These are phyloP conservation scores for Tupaia chinensis DNA, from an alignment of 2,113 vertebrate species.

Conservation along the genomic window DNA sequence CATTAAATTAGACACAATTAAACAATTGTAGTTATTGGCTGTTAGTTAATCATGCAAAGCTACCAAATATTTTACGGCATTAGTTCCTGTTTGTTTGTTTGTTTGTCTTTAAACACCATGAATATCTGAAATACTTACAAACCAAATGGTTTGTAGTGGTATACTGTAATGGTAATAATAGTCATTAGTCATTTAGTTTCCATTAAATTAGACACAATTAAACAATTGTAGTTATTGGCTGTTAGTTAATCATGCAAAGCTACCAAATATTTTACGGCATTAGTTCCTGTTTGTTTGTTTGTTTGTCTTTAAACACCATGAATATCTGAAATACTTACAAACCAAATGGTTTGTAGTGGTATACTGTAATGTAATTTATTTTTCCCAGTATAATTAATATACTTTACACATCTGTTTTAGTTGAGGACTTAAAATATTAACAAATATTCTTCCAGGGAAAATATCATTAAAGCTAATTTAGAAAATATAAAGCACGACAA, in stretches of 20 bases:
- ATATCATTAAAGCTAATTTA: slow-evolving; percentile 57
- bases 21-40: slow-evolving; percentile 8
- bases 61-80: slow-evolving; percentile 38
- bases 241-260: neutral
- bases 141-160: slow-evolving; percentile 15
- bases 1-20: neutral
- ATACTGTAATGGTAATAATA: slow-evolving; percentile 42
- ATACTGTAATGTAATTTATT: slow-evolving; percentile 45
- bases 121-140: slow-evolving; percentile 56
- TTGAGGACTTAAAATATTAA: slow-evolving; percentile 32
- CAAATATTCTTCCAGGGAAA: slow-evolving; percentile 53
- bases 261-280: slow-evolving; percentile 38
- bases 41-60: neutral
- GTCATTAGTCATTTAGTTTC: too few relatives aligned
- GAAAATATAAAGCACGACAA: slow-evolving; percentile 47
- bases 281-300: neutral
- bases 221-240: slow-evolving; percentile 9
- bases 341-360: slow-evolving; percentile 15
- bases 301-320: neutral
- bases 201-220: neutral
- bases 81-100: neutral
- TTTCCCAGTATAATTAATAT: slow-evolving; percentile 58
- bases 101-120: neutral
- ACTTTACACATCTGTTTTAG: slow-evolving; percentile 25
- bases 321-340: slow-evolving; percentile 56